These are phyloP conservation scores for Sphinx pinastri DNA, from an alignment of 2,888 invertebrate genomes.

Conservation along the genomic window DNA sequence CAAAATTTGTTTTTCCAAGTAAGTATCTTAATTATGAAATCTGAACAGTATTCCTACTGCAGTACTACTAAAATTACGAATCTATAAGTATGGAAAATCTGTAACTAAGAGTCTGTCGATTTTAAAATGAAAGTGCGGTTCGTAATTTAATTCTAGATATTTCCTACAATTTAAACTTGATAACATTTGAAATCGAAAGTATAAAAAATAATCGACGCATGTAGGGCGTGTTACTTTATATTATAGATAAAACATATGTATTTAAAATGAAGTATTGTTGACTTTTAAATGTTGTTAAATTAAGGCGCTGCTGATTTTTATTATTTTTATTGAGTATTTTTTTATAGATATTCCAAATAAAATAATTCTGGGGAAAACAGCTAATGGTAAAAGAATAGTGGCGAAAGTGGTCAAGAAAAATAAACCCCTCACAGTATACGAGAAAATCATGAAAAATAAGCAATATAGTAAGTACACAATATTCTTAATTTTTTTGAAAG, in stretches of 20 bases:
- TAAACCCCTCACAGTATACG: slow-evolving; percentile 29
- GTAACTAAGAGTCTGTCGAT: too few species aligned
- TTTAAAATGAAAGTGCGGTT: too few species aligned
- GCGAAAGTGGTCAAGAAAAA: slow-evolving; percentile 58
- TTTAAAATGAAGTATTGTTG: too few species aligned
- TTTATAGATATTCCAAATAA: slow-evolving; percentile 72
- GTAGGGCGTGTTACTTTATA: too few species aligned
- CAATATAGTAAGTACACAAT: slow-evolving; percentile 34
- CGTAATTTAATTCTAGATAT: too few species aligned
- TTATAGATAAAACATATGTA: too few species aligned
- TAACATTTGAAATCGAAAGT: too few species aligned
- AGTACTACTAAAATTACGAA: too few species aligned
- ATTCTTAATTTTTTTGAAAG: too few species aligned
- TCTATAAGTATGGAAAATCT: too few species aligned
- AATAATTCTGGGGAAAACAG: slow-evolving; percentile 67
- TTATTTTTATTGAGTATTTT: slow-evolving; percentile 9
- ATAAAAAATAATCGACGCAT: too few species aligned
- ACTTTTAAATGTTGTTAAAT: neutral
- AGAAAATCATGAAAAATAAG: slow-evolving; percentile 33
- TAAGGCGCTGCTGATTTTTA: neutral
- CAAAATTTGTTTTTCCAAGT: slow-evolving; percentile 66
- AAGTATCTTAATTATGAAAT: slow-evolving; percentile 29
- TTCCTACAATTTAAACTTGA: too few species aligned
- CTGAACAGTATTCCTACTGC: neutral
- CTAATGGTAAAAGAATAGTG: slow-evolving; percentile 65